phyloP scores from a whole-genome alignment of 2,888 invertebrate species.

The Neocrepidodera transversa region DNA sequence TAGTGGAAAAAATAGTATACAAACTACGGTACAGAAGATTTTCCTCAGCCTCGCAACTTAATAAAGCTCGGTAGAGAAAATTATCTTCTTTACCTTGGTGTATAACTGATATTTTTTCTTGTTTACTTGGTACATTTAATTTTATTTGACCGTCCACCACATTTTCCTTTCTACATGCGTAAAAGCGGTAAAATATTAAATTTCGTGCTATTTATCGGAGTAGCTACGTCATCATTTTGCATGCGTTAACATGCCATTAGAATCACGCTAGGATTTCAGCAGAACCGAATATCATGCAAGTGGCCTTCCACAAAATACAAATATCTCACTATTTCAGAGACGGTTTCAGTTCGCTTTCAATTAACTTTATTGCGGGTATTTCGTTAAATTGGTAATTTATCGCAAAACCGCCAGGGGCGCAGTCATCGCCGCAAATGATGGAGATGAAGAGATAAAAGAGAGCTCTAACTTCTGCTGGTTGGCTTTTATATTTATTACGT shows the following conservation, averaged over 20 bases:
- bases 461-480: neutral
- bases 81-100: too few relatives aligned
- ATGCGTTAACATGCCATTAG: slow-evolving; percentile 24
- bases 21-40: too few relatives aligned
- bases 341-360: neutral
- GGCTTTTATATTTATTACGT: neutral
- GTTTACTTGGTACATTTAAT: too few relatives aligned
- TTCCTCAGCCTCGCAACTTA: too few relatives aligned
- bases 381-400: too few relatives aligned
- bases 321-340: slow-evolving; percentile 3
- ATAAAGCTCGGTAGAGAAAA: too few relatives aligned
- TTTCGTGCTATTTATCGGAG: slow-evolving; percentile 11
- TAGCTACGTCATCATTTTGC: slow-evolving; percentile 21
- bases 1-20: too few relatives aligned
- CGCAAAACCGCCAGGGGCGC: neutral
- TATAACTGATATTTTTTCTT: too few relatives aligned
- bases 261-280: slow-evolving; percentile 11
- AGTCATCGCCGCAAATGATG: neutral
- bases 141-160: too few relatives aligned
- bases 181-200: neutral
- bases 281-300: slow-evolving; percentile 20
- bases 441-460: neutral
- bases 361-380: neutral
- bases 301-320: slow-evolving; percentile 13
- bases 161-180: too few relatives aligned